A percentile compares a stretch with the other conserved stretches of the same genome.
Evolutionary conservation across 1,140 invertebrate genomes (phyloP).

Genomic region (Hylaeus anthracinus): DNA sequence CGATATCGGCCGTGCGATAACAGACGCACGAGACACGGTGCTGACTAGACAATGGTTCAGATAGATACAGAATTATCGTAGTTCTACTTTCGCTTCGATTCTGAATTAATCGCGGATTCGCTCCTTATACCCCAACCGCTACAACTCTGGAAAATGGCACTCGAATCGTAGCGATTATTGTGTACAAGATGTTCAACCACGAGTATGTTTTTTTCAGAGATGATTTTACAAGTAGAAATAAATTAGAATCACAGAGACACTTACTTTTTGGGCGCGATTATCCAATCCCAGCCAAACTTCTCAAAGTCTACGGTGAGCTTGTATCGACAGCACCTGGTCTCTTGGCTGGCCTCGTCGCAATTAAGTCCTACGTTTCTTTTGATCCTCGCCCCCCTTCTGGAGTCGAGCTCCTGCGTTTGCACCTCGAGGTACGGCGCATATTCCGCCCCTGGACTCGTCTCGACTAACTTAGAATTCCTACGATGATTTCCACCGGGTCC

Average conservation of each 20-base stretch:
- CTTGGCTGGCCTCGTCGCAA: constrained; percentile 89
- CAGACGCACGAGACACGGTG: no score
- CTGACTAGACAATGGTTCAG: no score
- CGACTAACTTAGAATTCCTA: constrained; percentile 71
- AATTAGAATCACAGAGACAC: constrained; percentile 28
- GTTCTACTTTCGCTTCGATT: no score
- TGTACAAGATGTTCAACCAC: no score
- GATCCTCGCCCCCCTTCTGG: constrained; percentile 83
- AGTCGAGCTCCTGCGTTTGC: constrained; percentile 90
- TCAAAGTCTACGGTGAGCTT: constrained; percentile 97
- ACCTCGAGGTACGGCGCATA: constrained; percentile 84
- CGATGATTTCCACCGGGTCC: constrained; percentile 65
- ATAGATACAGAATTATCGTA: no score
- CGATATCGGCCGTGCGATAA: no score
- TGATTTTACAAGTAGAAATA: no score
- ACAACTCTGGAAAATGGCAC: no score
- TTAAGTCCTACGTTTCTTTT: constrained; percentile 90
- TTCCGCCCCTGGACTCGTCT: constrained; percentile 77
- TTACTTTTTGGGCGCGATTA: constrained; percentile 94
- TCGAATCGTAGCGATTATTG: no score
- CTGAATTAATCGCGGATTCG: no score
- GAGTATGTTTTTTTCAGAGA: no score
- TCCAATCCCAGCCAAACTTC: constrained; percentile 99
- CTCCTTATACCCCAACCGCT: no score
- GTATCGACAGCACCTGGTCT: constrained; percentile 93